Base-by-base conservation (phyloP, 1,140 invertebrate species). In the Drosophila arawakana region DNA sequence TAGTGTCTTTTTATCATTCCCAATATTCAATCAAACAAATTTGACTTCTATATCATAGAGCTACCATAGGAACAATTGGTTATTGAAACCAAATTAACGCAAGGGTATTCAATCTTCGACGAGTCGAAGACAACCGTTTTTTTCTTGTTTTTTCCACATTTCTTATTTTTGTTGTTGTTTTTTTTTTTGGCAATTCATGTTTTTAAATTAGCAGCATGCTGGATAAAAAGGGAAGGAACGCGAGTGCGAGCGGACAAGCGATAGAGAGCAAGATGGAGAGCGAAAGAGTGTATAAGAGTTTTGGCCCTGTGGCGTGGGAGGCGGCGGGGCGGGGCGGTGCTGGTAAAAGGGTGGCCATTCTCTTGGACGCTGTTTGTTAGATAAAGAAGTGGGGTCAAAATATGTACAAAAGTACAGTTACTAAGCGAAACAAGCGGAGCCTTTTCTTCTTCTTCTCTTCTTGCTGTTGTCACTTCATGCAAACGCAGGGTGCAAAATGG, bases 191-290 rank as follows among this genome's bases (percentile, higher is more conserved):
- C 75, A 68, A 76, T 81, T 85, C 83, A 81, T 76, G 76, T 73
- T 81, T 69, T 66, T 81, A 81, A 85, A 86, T 81, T 81, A 85
- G 74, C 78, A 76, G 75, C 57, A 61, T 57, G 25, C 62, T 61
- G 47, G 39, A 55, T 76, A 73, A 73, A 55, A 62, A 47, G 21
- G 65, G 59, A 60, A 41, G 43, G 13, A 37, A 30, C 37, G 35
- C 46, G 34, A 30, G 54, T 39, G n/a, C 13, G 15, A 39, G 49
- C 10, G 10, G 21, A 41, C 43, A 10, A 47, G 15, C 57, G 34
- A 50, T 2, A 11, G 34, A 11, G 30, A 50, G 11, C 7, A 15
- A 8, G 47, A 62, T 7, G 9, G 11, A 13, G 37, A 18, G 59
- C 35, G 8, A 71, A 30, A 30, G 34, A 57, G 35, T 61, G 13